Evolutionary conservation across 2,113 vertebrate genomes (phyloP), one percentile per base, ranked within the genome.

Genomic region (Regulus satrapa): DNA sequence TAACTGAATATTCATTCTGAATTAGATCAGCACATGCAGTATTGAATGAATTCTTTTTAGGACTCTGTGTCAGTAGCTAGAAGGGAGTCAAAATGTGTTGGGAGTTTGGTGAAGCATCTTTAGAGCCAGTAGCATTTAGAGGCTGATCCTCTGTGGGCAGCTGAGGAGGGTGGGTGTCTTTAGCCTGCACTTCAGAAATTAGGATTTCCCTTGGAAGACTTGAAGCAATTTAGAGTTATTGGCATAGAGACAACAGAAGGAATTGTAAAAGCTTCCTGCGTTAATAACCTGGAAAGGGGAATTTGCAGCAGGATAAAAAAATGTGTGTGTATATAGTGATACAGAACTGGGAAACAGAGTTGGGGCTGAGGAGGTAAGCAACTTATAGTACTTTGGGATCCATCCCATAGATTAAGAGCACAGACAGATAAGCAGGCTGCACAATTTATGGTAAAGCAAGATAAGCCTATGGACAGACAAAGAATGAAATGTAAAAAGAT

Each of bases 381-480:
- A 81, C 71, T 54, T 80, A 16, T 18, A 78, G 48, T 72, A 78
- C 72, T 81, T 82, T 29, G 51, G 84, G 92, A 91, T 95, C 40
- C 84, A 84, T 84, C 54, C 12, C 83, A 18, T 38, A 78, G 88
- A 93, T 91, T 86, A 86, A 69, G 72, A 89, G 75, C 68, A 41
- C 8, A 74, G 94, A 38, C 59, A 88, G 97, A 97, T 96, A 95
- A 97, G 90, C 91, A 82, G 76, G 58, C 92, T 77, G 74, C 79
- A 79, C 64, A 71, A 49, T 94, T 94, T 91, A 86, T 96, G 93
- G 61, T 55, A 69, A 94, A 94, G 78, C 45, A 86, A 93, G 95
- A 95, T 97, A 95, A 97, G 86, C 86, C 73, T 73, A n/a, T 88
- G 84, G 88, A 68, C 74, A 91, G 92, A 95, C 82, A 97, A 96